Conservation (phyloP, 2,888 invertebrate genomes). For the Pristionchus mayeri region DNA sequence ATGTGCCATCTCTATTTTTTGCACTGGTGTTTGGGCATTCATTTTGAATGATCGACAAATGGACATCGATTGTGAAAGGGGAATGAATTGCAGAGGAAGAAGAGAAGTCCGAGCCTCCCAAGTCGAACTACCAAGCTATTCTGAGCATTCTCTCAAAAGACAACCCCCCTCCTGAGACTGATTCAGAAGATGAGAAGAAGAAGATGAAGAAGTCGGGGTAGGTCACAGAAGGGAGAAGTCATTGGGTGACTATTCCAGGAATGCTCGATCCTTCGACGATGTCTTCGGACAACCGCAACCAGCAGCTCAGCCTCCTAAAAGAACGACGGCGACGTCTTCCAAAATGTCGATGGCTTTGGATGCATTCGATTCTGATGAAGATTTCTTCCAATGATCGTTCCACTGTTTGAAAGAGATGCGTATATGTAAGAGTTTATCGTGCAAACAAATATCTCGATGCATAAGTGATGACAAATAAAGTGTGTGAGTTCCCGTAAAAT, state of each 20-base stretch:
- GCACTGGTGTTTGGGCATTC: too few species aligned
- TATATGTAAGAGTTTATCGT: too few species aligned
- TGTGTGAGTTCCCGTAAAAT: not conserved
- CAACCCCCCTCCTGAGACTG: not conserved
- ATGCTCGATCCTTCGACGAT: conserved; percentile 11
- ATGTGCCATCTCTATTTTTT: too few species aligned
- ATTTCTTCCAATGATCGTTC: conserved; percentile 48
- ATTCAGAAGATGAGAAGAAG: conserved; percentile 34
- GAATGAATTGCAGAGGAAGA: conserved; percentile 21
- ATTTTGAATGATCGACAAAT: too few species aligned
- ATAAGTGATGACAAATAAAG: conserved; percentile 31
- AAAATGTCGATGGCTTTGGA: conserved; percentile 29
- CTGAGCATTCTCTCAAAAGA: conserved; percentile 1
- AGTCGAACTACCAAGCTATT: conserved; percentile 18
- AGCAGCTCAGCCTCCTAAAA: not conserved
- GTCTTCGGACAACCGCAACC: conserved; percentile 8
- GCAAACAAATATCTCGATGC: not conserved
- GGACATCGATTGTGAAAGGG: too few species aligned
- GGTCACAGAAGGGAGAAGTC: not conserved
- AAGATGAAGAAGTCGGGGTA: conserved; percentile 4
- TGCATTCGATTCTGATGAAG: conserved; percentile 40
- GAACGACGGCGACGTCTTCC: not conserved
- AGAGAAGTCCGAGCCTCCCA: not conserved
- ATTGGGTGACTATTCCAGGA: too few species aligned
- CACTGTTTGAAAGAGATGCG: too few species aligned